phyloP scores from a whole-genome alignment of 2,888 invertebrate genomes.

The Anthophora plumipes region DNA sequence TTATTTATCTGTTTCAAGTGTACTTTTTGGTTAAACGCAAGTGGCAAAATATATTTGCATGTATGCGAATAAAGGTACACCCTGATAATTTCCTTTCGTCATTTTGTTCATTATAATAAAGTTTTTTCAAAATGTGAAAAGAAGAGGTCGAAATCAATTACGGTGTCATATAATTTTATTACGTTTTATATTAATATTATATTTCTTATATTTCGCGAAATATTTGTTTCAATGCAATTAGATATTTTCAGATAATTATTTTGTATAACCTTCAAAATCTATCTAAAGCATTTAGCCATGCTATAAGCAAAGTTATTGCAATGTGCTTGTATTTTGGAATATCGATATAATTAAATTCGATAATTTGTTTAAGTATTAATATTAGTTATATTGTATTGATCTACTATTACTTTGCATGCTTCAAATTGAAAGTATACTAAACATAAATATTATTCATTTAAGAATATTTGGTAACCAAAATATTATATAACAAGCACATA shows the following conservation, averaged over 20 bases:
- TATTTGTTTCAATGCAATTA: conserved; percentile 45
- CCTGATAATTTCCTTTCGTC: background rate
- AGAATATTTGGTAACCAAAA: conserved; percentile 24
- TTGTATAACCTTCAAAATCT: conserved; percentile 41
- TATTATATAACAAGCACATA: conserved; percentile 62
- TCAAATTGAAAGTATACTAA: background rate
- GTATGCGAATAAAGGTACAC: conserved; percentile 10
- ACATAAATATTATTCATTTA: conserved; percentile 19
- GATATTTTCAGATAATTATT: conserved; percentile 44
- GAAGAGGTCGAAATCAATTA: conserved; percentile 15
- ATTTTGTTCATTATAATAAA: conserved; percentile 17
- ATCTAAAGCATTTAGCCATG: conserved; percentile 61
- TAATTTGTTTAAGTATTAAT: conserved; percentile 19
- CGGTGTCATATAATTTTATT: conserved; percentile 13
- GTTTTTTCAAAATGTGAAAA: conserved; percentile 22
- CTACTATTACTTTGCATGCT: conserved; percentile 13
- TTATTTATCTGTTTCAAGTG: conserved; percentile 22
- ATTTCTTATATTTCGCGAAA: conserved; percentile 28
- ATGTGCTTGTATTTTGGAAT: conserved; percentile 58
- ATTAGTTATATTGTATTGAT: conserved; percentile 7
- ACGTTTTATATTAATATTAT: conserved; percentile 5
- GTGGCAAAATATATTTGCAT: conserved; percentile 37
- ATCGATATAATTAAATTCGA: conserved; percentile 26
- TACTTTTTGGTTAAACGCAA: conserved; percentile 4
- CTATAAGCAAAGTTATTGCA: conserved; percentile 60